Evolutionary conservation across 2,113 vertebrate genomes (phyloP), one percentile per base, ranked within the genome.

Genomic region (Antechinus flavipes): DNA sequence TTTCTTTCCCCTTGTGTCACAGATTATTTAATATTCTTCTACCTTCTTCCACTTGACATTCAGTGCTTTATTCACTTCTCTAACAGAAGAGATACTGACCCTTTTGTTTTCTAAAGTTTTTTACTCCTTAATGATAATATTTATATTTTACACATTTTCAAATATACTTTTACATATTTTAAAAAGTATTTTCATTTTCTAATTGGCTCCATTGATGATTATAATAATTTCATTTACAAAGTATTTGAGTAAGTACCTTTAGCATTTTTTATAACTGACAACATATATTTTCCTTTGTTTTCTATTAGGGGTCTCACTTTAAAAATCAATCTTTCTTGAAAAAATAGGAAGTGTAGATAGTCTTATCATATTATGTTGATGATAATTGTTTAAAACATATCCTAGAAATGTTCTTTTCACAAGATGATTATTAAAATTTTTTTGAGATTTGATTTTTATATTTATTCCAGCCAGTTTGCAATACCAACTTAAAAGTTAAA

Each of bases 121-220:
- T 54, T 89, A 27, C 0, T 52, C 27, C 49, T 9, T 93, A 84
- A 84, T 76, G 14, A 76, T 84, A 84, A 14, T 68, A 23, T 42
- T 42, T 42, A 84, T 84, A 19, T 93, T 92, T 96, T 95, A 46
- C 50, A 2, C 54, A 50, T 11, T 42, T 42, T 35, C 24, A 46
- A 93, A 95, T 94, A 5, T 54, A 94, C 2, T 91, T 95, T 92
- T 47, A 58, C 23, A 91, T 55, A 94, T 19, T 49, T 89, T 14
- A 61, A 94, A 93, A 53, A 90, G n/a, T 61, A n/a, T 95, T 92
- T 90, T 93, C 42, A 56, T 46, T 11, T 42, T 96, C 23, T 76
- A n/a, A 19, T 76, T 84, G n/a, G 42, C 8, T 22, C 6, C 68
- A 42, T 42, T 42, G 35, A 22, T 84, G 16, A 84, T 84, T 84